A percentile compares a stretch with the other conserved stretches of the same genome.
Evolutionary conservation across 2,113 vertebrate genomes (phyloP).

Genomic region (Calidris pygmaea): DNA sequence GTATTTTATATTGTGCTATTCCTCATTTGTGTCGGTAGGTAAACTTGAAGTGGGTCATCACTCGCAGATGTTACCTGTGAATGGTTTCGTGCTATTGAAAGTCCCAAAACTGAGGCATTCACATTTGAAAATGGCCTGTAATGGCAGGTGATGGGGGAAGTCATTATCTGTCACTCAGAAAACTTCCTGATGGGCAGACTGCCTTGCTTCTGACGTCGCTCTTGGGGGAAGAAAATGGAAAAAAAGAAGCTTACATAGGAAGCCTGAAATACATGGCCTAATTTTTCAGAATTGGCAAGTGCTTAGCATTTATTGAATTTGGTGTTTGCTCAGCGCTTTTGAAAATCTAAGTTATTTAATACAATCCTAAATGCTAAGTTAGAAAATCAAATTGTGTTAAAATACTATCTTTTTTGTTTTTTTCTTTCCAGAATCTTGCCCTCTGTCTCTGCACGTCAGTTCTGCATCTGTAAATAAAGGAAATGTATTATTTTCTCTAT

Average conservation of each 20-base stretch:
- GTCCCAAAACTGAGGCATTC: background rate
- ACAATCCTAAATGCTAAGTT: background rate
- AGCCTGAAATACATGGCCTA: background rate
- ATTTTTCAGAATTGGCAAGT: background rate
- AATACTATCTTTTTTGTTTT: background rate
- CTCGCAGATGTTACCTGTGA: background rate
- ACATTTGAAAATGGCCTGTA: background rate
- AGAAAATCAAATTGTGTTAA: background rate
- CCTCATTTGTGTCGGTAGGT: background rate
- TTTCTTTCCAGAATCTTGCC: background rate
- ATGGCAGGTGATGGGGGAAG: background rate
- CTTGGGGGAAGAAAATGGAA: background rate
- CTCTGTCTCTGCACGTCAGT: background rate
- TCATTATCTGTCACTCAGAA: background rate
- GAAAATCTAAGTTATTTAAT: background rate
- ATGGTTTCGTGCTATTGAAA: background rate
- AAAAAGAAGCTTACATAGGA: background rate
- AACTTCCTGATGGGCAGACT: background rate
- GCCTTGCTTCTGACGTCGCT: background rate
- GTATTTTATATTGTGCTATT: fast-evolving
- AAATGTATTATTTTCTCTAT: background rate
- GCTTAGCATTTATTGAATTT: background rate
- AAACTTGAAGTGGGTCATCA: background rate
- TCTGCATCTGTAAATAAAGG: background rate
- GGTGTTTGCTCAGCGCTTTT: background rate